These are phyloP conservation scores for Nemopilema nomurai DNA, from an alignment of 30 jellyfish, hydroid and myxozoan genomes.

Conservation along the genomic window DNA sequence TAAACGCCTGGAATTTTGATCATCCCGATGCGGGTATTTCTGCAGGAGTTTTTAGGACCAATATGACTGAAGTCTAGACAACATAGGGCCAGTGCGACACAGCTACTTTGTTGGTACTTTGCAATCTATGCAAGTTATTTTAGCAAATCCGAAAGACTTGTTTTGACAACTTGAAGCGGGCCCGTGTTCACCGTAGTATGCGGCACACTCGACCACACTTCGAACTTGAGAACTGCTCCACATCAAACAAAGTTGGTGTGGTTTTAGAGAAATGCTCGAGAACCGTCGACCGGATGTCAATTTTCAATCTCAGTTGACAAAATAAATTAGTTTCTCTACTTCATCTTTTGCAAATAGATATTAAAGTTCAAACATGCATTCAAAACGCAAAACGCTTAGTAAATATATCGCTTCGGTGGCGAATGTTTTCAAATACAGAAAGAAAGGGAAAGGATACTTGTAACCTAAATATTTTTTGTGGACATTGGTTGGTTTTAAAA, in stretches of 20 bases:
- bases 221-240: not conserved
- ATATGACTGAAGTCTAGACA: no score
- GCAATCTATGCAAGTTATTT: no score
- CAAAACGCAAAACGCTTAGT: not conserved
- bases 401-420: not conserved
- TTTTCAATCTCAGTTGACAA: not conserved
- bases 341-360: not conserved
- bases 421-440: not conserved
- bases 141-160: not conserved
- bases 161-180: not conserved
- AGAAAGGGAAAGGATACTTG: not conserved
- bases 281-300: not conserved
- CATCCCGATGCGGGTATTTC: no score
- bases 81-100: no score
- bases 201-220: not conserved
- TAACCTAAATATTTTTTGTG: not conserved
- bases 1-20: no score
- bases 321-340: not conserved
- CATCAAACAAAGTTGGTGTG: not conserved
- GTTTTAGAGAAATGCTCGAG: not conserved
- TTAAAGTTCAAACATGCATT: not conserved
- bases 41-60: no score
- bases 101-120: no score
- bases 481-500: not conserved
- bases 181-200: no score